Base-by-base conservation (phyloP, 2,113 vertebrate genomes). In the Poeciliopsis turrubarensis region DNA sequence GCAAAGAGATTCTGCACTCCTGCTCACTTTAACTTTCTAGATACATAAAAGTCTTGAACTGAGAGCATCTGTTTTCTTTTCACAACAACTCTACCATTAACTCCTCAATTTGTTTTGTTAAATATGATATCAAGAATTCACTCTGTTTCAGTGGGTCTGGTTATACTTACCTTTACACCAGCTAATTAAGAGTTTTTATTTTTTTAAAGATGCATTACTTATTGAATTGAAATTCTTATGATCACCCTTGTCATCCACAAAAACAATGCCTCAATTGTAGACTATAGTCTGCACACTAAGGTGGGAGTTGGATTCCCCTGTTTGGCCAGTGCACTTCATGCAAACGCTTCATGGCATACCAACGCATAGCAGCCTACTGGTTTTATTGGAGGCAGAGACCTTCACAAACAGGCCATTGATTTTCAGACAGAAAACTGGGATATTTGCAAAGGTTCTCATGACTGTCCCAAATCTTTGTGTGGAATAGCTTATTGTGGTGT, bases 221-320 rank as follows among this genome's bases (percentile, higher is more conserved):
- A 74, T 70, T 83, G 29, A 68, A 34, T 70, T 83, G 29, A 70
- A 34, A 73, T 60, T 73, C 39, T 70, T 68, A 75, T 69, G 74
- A 76, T 68, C 75, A 60, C 65, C 34, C 54, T 44, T 82, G 85
- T 82, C 83, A 91, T 90, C 69, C 72, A 65, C 70, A 80, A 71
- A 66, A 60, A 92, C 91, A 94, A 89, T 87, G 84, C 70, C 71
- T 76, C 78, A 2, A 87, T 93, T 94, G 92, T 93, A 74, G 74
- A 80, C 80, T 86, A 87, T 89, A 82, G 87, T 75, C 71, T 89
- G 91, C 83, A 85, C 72, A 69, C 64, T 67, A 85, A 86, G 90
- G 94, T 87, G 94, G 91, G 91, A 77, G 90, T 87, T 84, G 88
- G 80, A 92, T 89, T 93, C 85, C 80, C 87, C 70, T 89, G 83